Evolutionary conservation across 2,113 vertebrate genomes (phyloP).

Genomic region (Rhinogobius similis): DNA sequence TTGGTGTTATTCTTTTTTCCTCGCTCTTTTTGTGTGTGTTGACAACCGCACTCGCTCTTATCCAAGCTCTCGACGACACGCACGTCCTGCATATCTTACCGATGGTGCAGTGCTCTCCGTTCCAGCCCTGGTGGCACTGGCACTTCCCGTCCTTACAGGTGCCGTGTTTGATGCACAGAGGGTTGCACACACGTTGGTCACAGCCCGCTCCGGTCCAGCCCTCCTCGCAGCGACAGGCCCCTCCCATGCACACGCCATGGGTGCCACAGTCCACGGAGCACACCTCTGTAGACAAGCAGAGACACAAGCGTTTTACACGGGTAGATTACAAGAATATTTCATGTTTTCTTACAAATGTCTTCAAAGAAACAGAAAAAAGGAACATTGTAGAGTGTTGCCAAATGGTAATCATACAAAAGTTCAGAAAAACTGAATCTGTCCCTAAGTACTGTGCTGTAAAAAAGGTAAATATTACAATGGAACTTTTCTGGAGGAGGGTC

Average conservation of each 20-base stretch:
- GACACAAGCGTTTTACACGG: neutral
- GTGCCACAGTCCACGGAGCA: slow-evolving; percentile 98
- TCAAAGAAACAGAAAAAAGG: no score
- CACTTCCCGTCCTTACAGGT: slow-evolving; percentile 99
- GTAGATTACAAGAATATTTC: no score
- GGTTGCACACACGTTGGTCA: slow-evolving; percentile 97
- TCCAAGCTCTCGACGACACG: slow-evolving; percentile 26
- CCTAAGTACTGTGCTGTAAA: no score
- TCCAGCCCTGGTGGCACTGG: slow-evolving; percentile 99
- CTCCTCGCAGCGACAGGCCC: slow-evolving; percentile 96
- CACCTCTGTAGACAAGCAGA: slow-evolving; percentile 83
- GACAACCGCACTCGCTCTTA: slow-evolving; percentile 24
- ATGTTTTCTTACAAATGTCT: no score
- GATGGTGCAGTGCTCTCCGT: slow-evolving; percentile 99
- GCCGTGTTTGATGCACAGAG: slow-evolving; percentile 96
- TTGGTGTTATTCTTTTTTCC: slow-evolving; percentile 48
- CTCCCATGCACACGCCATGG: slow-evolving; percentile 95
- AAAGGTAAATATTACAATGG: no score
- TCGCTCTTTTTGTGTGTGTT: slow-evolving; percentile 45
- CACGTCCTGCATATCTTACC: slow-evolving; percentile 79
- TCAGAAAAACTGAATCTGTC: no score
- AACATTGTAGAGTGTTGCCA: no score
- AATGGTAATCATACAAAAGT: no score
- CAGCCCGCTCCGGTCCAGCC: slow-evolving; percentile 95
- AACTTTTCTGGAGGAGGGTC: no score